A percentile compares a stretch with the other conserved stretches of the same genome.
Conservation (phyloP, 2,888 invertebrate genomes). For the Papilio protenor region DNA sequence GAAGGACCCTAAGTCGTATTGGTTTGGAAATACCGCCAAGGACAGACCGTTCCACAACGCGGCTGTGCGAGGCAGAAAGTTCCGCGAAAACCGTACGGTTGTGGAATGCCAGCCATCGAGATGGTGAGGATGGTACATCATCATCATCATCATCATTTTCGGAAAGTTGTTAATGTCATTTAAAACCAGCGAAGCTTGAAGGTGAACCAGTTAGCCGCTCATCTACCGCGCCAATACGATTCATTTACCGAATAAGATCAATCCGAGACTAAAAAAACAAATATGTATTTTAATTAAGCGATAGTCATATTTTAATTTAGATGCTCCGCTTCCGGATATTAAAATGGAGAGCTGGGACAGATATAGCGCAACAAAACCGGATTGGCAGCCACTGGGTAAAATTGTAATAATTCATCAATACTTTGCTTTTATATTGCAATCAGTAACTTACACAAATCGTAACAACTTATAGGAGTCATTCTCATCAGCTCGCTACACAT, state of each 20-base stretch:
- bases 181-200: neutral
- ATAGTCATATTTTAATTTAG: slow-evolving; percentile 42
- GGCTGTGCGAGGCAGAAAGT: too few relatives aligned
- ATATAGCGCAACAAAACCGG: slow-evolving; percentile 36
- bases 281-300: slow-evolving; percentile 42
- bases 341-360: slow-evolving; percentile 40
- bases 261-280: slow-evolving; percentile 1
- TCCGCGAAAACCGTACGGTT: too few relatives aligned
- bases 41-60: too few relatives aligned
- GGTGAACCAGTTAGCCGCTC: neutral
- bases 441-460: neutral
- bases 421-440: slow-evolving; percentile 13
- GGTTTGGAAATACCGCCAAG: too few relatives aligned
- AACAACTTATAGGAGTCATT: neutral
- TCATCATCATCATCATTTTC: too few relatives aligned
- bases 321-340: slow-evolving; percentile 39
- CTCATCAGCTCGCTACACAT: too few relatives aligned
- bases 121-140: too few relatives aligned
- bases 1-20: too few relatives aligned
- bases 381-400: slow-evolving; percentile 31
- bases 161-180: slow-evolving; percentile 4
- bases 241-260: slow-evolving; percentile 5
- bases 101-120: too few relatives aligned
- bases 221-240: neutral
- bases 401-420: slow-evolving; percentile 20